phyloP scores from a whole-genome alignment of 2,888 invertebrate genomes.

The Hypomecis punctinalis region DNA sequence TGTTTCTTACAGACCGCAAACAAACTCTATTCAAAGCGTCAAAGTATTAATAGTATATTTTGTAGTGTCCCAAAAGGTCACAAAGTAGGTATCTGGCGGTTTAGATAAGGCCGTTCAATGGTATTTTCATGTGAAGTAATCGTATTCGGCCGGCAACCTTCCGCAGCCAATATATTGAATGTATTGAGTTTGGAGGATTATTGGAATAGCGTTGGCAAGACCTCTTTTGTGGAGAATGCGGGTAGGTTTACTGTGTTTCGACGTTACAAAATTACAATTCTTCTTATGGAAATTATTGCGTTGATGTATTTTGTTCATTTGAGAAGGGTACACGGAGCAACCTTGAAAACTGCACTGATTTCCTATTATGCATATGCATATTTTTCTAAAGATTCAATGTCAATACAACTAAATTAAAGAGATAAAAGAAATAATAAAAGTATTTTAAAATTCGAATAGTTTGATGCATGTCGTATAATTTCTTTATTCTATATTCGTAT shows the following conservation, averaged over 20 bases:
- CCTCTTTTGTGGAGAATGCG: conserved; percentile 9
- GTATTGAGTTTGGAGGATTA: conserved; percentile 37
- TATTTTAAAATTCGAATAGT: too few relatives aligned
- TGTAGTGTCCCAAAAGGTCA: conserved; percentile 3
- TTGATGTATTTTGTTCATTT: background rate
- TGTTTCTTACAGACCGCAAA: background rate
- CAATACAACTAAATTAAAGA: too few relatives aligned
- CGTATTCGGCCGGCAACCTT: conserved; percentile 25
- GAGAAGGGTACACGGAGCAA: too few relatives aligned
- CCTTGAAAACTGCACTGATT: too few relatives aligned
- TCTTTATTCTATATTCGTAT: too few relatives aligned
- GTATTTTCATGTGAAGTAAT: conserved; percentile 47
- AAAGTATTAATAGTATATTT: background rate
- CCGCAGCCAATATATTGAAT: conserved; percentile 29
- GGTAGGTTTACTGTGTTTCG: conserved; percentile 8
- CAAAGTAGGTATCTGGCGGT: conserved; percentile 23
- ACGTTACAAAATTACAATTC: background rate
- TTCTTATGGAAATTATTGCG: background rate
- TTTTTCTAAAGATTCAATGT: too few relatives aligned
- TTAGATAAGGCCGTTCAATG: conserved; percentile 42
- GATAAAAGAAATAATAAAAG: too few relatives aligned
- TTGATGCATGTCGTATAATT: too few relatives aligned
- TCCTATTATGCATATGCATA: too few relatives aligned
- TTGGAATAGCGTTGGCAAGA: conserved; percentile 38
- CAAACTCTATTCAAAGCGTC: background rate